A percentile compares a stretch with the other conserved stretches of the same genome.
Conservation (phyloP, 2,797 vertebrate species). For the Dermochelys coriacea region DNA sequence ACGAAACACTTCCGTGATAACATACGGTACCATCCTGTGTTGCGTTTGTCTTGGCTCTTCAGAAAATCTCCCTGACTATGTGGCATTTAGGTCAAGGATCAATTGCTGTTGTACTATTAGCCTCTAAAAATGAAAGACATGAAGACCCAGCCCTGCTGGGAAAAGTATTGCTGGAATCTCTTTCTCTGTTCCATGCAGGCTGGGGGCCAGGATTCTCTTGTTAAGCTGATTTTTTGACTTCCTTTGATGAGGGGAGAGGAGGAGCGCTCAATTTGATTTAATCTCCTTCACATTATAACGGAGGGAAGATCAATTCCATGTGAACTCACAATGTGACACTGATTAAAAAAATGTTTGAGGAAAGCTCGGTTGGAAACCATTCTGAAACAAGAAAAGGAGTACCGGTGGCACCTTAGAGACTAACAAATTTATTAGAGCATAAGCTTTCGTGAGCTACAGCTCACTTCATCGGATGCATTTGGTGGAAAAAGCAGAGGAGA, state of each 20-base stretch:
- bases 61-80: too few species aligned
- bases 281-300: fast-evolving
- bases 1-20: not conserved
- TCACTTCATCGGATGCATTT: too few species aligned
- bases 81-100: not conserved
- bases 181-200: not conserved
- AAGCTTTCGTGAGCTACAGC: too few species aligned
- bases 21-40: fast-evolving
- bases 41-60: not conserved
- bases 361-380: not conserved
- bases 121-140: too few species aligned
- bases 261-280: slow-evolving; percentile 11
- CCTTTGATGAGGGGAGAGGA: not conserved
- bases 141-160: not conserved
- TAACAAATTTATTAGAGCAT: too few species aligned
- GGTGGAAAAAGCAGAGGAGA: too few species aligned
- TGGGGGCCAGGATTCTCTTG: too few species aligned
- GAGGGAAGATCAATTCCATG: not conserved
- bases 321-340: not conserved
- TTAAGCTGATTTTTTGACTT: too few species aligned
- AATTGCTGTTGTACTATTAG: too few species aligned
- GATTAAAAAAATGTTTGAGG: not conserved
- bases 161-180: not conserved
- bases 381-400: too few species aligned
- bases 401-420: too few species aligned